These are phyloP conservation scores for Drosophila sechellia DNA, from an alignment of 1,140 invertebrate species.

Conservation along the genomic window DNA sequence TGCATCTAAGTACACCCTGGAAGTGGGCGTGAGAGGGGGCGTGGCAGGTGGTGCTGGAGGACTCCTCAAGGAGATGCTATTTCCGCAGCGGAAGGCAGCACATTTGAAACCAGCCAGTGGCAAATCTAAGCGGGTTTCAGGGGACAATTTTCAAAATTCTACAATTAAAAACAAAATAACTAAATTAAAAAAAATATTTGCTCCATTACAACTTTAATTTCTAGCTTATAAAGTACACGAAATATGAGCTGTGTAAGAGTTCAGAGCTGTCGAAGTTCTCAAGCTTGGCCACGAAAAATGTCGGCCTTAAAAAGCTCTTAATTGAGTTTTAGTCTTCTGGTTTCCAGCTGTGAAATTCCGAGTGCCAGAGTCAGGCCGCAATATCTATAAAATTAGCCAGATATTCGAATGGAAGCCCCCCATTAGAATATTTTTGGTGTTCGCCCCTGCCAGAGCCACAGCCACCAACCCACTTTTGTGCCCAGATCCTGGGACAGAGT, in stretches of 20 bases:
- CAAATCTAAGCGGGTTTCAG: conserved; percentile 42
- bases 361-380: conserved; percentile 12
- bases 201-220: too few relatives aligned
- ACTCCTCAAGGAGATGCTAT: conserved; percentile 73
- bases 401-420: conserved; percentile 9
- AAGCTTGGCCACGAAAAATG: background rate
- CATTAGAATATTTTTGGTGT: conserved; percentile 5
- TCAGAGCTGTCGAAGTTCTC: background rate
- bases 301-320: background rate
- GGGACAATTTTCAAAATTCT: background rate
- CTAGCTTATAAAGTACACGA: too few relatives aligned
- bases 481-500: conserved; percentile 32
- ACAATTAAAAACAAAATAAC: background rate
- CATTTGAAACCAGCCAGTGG: conserved; percentile 49
- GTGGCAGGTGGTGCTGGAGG: conserved; percentile 9
- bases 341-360: conserved; percentile 7
- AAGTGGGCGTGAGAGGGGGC: conserved; percentile 1
- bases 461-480: background rate
- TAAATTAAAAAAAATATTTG: background rate
- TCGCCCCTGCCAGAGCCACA: conserved; percentile 8
- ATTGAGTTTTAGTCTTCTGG: background rate
- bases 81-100: conserved; percentile 70
- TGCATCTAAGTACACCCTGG: conserved; percentile 61
- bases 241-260: background rate
- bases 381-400: conserved; percentile 10